Conservation (phyloP, 2,888 invertebrate species). For the Noctua pronuba region DNA sequence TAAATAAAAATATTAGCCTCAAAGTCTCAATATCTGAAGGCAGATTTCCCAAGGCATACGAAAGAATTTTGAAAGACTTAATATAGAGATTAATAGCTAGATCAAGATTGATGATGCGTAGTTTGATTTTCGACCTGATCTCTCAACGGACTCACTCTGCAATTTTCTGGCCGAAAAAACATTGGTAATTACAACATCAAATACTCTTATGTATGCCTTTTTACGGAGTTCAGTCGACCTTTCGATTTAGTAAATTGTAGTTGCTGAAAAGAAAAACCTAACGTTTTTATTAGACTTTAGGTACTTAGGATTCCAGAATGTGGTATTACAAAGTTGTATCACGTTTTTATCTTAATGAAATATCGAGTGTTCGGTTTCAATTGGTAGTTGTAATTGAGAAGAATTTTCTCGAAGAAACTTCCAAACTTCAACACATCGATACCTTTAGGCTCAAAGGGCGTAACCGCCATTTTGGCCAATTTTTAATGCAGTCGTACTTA, state of each 20-base stretch:
- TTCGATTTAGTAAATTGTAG: constrained; percentile 27
- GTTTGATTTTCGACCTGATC: constrained; percentile 49
- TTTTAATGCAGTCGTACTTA: no score
- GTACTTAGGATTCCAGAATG: neutral
- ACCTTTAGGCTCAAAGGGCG: no score
- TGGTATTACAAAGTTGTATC: neutral
- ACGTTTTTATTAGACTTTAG: neutral
- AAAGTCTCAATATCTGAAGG: constrained; percentile 28
- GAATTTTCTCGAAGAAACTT: neutral
- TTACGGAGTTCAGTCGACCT: constrained; percentile 9
- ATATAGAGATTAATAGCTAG: constrained; percentile 49
- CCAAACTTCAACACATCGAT: neutral
- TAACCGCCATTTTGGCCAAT: no score
- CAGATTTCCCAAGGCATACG: constrained; percentile 54
- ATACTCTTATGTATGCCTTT: constrained; percentile 21
- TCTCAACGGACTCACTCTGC: constrained; percentile 48
- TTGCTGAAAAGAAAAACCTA: constrained; percentile 1
- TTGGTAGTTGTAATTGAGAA: constrained; percentile 3
- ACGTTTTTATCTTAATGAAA: constrained; percentile 2
- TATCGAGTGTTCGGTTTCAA: neutral
- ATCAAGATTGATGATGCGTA: constrained; percentile 57
- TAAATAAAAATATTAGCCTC: constrained; percentile 19
- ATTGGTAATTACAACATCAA: constrained; percentile 44
- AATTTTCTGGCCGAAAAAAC: constrained; percentile 45
- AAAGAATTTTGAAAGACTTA: constrained; percentile 50